Evolutionary conservation across 2,113 vertebrate genomes (phyloP), one percentile per base, ranked within the genome.

Genomic region (Triplophysa siluroides): DNA sequence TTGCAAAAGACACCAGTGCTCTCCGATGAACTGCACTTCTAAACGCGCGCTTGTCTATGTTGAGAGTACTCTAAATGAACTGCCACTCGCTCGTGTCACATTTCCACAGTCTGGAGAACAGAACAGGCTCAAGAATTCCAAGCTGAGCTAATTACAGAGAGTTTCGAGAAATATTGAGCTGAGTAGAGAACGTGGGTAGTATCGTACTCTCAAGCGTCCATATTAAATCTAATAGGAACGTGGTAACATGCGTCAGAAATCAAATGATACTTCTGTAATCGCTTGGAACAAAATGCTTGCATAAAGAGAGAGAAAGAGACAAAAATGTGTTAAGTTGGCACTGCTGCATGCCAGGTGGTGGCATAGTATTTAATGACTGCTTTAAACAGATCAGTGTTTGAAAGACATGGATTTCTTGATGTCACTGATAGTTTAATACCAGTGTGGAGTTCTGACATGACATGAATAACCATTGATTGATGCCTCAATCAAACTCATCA

Each of bases 81-180:
- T 77, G 74, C 26, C 62, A 50, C 61, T 21, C 61, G 29, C 60
- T 76, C 33, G 29, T 76, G 74, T 50, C 74, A 77, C 50, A 78
- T 78, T 69, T 74, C 23, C 60, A 29, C 60, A n/a, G 66, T 18
- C 21, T 24, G 82, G 58, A 71, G 54, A 86, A 88, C 89, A 91
- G n/a, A 87, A 83, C 78, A 62, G 78, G 67, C 78, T 9, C 33
- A 72, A 69, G 38, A 61, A 67, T 89, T 88, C 89, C 89, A 92
- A 89, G 79, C 85, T 81, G 65, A 79, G 86, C 84, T 90, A 91
- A 92, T 90, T 91, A 90, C 80, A 81, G 66, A 45, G 81, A 80
- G 81, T 86, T 62, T 88, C 75, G 45, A 84, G 84, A 77, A 74
- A 64, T 80, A 63, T 86, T 85, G 19, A 66, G 85, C 85, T 84